phyloP scores from a whole-genome alignment of 2,113 vertebrate genomes.

The Neodon shergylaensis region DNA sequence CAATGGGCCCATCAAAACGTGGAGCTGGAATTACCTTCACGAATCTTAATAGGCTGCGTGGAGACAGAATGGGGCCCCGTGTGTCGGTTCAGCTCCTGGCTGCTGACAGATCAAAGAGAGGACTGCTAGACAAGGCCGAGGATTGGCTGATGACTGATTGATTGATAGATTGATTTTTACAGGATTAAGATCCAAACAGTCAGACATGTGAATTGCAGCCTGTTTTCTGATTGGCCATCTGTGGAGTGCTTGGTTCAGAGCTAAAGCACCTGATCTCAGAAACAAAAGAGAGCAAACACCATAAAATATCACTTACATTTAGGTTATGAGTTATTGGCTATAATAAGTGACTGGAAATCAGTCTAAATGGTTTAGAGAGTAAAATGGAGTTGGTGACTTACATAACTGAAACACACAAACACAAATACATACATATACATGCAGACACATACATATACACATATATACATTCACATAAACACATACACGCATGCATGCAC shows the following conservation, averaged over 20 bases:
- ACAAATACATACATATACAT: neutral
- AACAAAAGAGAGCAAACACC: neutral
- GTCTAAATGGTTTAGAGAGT: neutral
- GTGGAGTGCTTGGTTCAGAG: neutral
- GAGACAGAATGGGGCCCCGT: constrained; percentile 69
- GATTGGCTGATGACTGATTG: neutral
- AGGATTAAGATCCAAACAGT: neutral
- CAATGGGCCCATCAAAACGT: constrained; percentile 71
- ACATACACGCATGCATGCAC: neutral
- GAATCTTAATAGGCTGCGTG: constrained; percentile 50
- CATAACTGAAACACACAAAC: neutral
- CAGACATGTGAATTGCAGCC: neutral
- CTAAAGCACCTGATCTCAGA: neutral
- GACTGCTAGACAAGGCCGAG: neutral
- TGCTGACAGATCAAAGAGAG: constrained; percentile 30
- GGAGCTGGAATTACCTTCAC: constrained; percentile 61
- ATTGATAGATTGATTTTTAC: neutral
- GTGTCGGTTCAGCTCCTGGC: constrained; percentile 57
- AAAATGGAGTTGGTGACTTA: constrained; percentile 22
- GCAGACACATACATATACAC: neutral
- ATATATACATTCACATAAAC: neutral
- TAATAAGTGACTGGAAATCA: constrained; percentile 36
- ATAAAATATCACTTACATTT: constrained; percentile 28
- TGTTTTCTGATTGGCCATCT: neutral
- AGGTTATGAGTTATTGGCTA: constrained; percentile 24